Conservation (phyloP, 1,140 invertebrate species). For the Drosophila burlai region DNA sequence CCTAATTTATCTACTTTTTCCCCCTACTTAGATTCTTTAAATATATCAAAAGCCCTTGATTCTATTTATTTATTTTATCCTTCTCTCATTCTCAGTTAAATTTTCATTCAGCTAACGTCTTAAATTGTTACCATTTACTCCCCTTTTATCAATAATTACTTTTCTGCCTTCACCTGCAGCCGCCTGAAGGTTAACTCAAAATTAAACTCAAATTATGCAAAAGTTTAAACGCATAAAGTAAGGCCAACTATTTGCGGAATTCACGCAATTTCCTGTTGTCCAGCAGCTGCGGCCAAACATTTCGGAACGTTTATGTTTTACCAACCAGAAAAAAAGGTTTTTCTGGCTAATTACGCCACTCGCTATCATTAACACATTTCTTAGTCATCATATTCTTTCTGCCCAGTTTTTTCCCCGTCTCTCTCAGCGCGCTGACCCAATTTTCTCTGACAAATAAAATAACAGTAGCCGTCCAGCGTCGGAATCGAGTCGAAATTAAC, state of each 20-base stretch:
- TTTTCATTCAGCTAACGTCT: background rate
- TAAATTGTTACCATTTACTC: background rate
- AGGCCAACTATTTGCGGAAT: slow-evolving; percentile 40
- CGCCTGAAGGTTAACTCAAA: slow-evolving; percentile 17
- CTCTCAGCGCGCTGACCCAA: slow-evolving; percentile 48
- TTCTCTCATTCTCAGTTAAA: background rate
- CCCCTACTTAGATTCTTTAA: too few relatives aligned
- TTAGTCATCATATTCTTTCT: slow-evolving; percentile 66
- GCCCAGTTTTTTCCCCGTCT: slow-evolving; percentile 17
- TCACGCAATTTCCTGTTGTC: slow-evolving; percentile 63
- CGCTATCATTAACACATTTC: slow-evolving; percentile 75
- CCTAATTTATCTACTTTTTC: background rate
- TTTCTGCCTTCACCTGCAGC: slow-evolving; percentile 5
- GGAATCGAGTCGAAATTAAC: slow-evolving; percentile 42
- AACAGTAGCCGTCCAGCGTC: slow-evolving; percentile 40
- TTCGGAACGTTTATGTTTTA: slow-evolving; percentile 44
- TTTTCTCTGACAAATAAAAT: slow-evolving; percentile 53
- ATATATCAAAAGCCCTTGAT: too few relatives aligned
- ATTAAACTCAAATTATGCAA: slow-evolving; percentile 34
- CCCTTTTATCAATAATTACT: slow-evolving; percentile 1
- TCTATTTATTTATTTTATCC: background rate
- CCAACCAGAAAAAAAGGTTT: slow-evolving; percentile 27
- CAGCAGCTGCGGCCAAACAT: slow-evolving; percentile 21
- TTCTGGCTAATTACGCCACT: slow-evolving; percentile 70
- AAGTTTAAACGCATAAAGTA: slow-evolving; percentile 13